phyloP scores from a whole-genome alignment of 2,797 vertebrate species.

The Hydrolagus colliei region DNA sequence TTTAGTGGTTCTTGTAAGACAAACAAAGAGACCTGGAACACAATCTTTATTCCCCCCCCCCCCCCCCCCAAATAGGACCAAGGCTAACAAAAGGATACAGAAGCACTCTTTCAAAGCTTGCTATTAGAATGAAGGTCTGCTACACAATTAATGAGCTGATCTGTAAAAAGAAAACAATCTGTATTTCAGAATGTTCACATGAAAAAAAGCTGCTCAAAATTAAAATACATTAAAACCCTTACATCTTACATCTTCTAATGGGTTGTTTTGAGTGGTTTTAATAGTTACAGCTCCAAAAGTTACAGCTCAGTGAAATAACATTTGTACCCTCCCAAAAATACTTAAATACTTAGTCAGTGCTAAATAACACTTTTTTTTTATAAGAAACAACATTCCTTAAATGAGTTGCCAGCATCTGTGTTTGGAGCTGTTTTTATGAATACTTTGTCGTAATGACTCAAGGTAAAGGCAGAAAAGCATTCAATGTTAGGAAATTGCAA shows the following conservation, averaged over 20 bases:
- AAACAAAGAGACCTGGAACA: constrained; percentile 61
- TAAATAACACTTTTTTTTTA: constrained; percentile 50
- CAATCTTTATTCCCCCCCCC: constrained; percentile 54
- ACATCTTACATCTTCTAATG: constrained; percentile 63
- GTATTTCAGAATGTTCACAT: constrained; percentile 63
- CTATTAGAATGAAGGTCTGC: constrained; percentile 50
- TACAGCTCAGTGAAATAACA: not conserved
- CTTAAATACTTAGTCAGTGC: constrained; percentile 58
- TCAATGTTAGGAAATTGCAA: constrained; percentile 77
- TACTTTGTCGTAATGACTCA: constrained; percentile 64
- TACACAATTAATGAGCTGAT: constrained; percentile 59
- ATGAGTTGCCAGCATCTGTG: constrained; percentile 62
- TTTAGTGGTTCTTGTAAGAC: constrained; percentile 64
- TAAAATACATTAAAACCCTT: constrained; percentile 62
- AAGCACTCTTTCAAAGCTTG: constrained; percentile 49
- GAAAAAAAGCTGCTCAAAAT: constrained; percentile 67
- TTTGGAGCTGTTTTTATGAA: constrained; percentile 68
- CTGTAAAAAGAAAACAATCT: constrained; percentile 55
- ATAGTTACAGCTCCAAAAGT: constrained; percentile 59
- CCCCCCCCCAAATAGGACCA: constrained; percentile 49
- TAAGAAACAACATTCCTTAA: constrained; percentile 61
- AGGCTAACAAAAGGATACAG: constrained; percentile 52
- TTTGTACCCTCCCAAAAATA: constrained; percentile 61
- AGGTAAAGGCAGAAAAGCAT: constrained; percentile 66
- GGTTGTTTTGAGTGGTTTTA: constrained; percentile 46